phyloP scores from a whole-genome alignment of 2,113 vertebrate species.

The Prochilodus magdalenae region DNA sequence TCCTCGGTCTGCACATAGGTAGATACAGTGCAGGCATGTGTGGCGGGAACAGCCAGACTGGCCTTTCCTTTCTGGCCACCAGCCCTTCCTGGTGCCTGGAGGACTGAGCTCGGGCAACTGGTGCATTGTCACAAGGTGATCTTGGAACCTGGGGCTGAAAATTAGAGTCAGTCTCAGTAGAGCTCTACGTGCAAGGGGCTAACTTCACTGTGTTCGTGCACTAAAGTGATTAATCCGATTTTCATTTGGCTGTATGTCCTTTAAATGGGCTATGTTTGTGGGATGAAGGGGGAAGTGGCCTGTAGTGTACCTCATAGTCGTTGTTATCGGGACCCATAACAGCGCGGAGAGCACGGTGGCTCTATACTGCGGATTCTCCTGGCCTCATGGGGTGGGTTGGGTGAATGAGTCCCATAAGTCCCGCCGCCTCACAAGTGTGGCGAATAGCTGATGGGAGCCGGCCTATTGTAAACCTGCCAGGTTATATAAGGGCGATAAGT shows the following conservation, averaged over 20 bases:
- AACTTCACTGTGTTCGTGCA: too few species aligned
- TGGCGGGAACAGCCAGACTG: too few species aligned
- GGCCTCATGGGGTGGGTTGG: slow-evolving; percentile 56
- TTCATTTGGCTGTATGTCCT: too few species aligned
- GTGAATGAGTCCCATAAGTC: slow-evolving; percentile 67
- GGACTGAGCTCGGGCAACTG: slow-evolving; percentile 66
- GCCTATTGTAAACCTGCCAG: slow-evolving; percentile 63
- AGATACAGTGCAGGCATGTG: slow-evolving; percentile 71
- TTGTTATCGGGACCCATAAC: too few species aligned
- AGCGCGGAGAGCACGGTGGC: too few species aligned
- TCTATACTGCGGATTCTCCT: slow-evolving; percentile 64
- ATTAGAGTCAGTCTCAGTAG: slow-evolving; percentile 2
- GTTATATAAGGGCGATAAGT: slow-evolving; percentile 74
- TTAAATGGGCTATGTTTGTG: too few species aligned
- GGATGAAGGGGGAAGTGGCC: neutral
- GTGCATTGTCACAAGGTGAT: slow-evolving; percentile 74
- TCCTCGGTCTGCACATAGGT: slow-evolving; percentile 74
- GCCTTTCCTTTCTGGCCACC: slow-evolving; percentile 68
- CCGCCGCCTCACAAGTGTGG: slow-evolving; percentile 71
- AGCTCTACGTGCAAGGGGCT: too few species aligned
- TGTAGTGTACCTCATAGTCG: slow-evolving; percentile 55
- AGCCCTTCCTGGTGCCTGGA: slow-evolving; percentile 70
- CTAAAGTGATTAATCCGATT: too few species aligned
- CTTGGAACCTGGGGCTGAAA: slow-evolving; percentile 60
- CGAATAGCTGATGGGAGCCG: slow-evolving; percentile 54